Percentiles rank a stretch among this genome's conserved stretches.
Evolutionary conservation across 2,113 vertebrate species (phyloP).

Genomic region (Poicephalus meyeri): DNA sequence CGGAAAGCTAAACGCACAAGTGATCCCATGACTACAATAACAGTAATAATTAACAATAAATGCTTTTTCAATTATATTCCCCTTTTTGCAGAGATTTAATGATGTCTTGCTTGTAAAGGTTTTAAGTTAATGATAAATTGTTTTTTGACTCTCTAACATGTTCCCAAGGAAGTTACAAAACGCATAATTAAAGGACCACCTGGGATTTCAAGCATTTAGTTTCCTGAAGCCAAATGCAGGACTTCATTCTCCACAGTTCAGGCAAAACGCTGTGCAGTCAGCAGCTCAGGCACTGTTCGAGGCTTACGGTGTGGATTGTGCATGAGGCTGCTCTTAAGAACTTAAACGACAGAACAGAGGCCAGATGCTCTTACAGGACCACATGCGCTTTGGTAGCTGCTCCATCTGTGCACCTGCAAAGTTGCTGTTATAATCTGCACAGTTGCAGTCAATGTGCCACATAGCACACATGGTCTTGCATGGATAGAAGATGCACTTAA

Average conservation of each 20-base stretch:
- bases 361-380: background rate
- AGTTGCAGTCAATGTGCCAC: background rate
- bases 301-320: background rate
- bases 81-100: background rate
- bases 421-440: fast-evolving
- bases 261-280: background rate
- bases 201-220: background rate
- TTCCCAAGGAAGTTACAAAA: background rate
- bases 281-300: background rate
- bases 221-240: background rate
- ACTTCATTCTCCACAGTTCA: background rate
- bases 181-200: background rate
- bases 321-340: background rate
- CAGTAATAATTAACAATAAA: conserved; percentile 22
- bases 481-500: background rate
- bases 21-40: background rate
- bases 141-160: background rate
- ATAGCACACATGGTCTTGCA: background rate
- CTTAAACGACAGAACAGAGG: background rate
- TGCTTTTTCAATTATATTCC: background rate
- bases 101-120: background rate
- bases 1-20: background rate
- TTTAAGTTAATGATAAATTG: background rate
- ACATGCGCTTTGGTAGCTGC: background rate
- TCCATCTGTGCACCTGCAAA: background rate